These are phyloP conservation scores for Cepaea nemoralis DNA, from an alignment of 1,140 invertebrate species.

Conservation along the genomic window DNA sequence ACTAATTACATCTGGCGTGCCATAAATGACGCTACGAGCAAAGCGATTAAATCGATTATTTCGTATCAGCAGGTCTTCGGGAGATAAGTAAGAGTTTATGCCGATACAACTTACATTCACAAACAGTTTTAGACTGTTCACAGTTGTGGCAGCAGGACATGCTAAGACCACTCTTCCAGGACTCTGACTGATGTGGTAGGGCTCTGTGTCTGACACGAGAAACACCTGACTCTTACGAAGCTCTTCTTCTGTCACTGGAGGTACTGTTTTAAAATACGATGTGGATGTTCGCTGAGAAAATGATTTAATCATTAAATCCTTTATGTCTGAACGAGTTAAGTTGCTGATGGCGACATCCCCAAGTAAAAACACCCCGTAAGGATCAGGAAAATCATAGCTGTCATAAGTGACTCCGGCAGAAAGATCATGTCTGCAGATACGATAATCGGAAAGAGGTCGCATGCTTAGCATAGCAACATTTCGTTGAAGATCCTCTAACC, in stretches of 20 bases:
- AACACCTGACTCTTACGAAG: constrained; percentile 19
- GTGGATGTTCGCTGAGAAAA: not conserved
- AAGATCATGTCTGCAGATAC: constrained; percentile 10
- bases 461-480: constrained; percentile 30
- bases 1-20: not conserved
- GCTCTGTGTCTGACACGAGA: constrained; percentile 19
- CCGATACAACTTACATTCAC: constrained; percentile 10
- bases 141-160: not conserved
- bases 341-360: constrained; percentile 27
- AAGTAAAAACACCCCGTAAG: constrained; percentile 25
- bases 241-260: constrained; percentile 14
- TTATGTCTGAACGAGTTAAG: constrained; percentile 12
- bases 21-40: constrained; percentile 16
- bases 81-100: constrained; percentile 11
- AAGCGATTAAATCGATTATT: constrained; percentile 21
- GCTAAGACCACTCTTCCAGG: constrained; percentile 14
- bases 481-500: constrained; percentile 35
- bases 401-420: constrained; percentile 26
- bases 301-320: not conserved
- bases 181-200: constrained; percentile 21
- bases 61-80: not conserved
- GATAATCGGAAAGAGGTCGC: constrained; percentile 23
- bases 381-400: constrained; percentile 21
- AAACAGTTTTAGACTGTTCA: not conserved
- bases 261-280: not conserved